Conservation (phyloP, 2,113 vertebrate genomes). For the Megaptera novaeangliae region DNA sequence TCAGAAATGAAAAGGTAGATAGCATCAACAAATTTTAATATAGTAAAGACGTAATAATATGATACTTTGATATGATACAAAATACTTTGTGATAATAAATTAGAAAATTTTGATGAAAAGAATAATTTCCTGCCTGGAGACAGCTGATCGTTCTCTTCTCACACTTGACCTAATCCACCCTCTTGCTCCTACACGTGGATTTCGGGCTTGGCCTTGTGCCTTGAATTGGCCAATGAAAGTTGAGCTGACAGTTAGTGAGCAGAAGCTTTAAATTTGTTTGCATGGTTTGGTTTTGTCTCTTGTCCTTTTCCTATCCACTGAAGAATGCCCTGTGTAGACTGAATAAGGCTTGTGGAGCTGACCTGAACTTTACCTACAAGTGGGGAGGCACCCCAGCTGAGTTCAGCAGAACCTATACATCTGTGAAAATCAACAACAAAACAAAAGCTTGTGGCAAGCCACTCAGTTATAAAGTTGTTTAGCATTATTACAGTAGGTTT, state of each 20-base stretch:
- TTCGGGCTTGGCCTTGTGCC: neutral
- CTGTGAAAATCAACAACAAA: neutral
- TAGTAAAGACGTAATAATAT: neutral
- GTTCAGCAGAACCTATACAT: neutral
- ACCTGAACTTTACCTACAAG: neutral
- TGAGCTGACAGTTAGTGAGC: neutral
- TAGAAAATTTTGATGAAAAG: neutral
- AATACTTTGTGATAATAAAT: neutral
- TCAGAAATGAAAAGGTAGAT: neutral
- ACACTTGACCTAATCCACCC: neutral
- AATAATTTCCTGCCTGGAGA: neutral
- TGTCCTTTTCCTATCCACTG: neutral
- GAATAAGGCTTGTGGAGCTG: neutral
- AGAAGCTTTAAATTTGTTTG: neutral
- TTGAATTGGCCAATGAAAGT: neutral
- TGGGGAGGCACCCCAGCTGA: neutral
- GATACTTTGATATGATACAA: neutral
- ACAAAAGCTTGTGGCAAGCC: neutral
- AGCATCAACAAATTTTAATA: neutral
- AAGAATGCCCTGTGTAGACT: neutral
- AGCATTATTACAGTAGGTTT: neutral
- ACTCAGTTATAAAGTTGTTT: neutral
- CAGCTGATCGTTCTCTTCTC: neutral
- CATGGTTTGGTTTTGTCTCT: neutral
- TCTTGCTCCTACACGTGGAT: neutral